Conservation (phyloP, 1,140 invertebrate species). For the Microplitis demolitor region DNA sequence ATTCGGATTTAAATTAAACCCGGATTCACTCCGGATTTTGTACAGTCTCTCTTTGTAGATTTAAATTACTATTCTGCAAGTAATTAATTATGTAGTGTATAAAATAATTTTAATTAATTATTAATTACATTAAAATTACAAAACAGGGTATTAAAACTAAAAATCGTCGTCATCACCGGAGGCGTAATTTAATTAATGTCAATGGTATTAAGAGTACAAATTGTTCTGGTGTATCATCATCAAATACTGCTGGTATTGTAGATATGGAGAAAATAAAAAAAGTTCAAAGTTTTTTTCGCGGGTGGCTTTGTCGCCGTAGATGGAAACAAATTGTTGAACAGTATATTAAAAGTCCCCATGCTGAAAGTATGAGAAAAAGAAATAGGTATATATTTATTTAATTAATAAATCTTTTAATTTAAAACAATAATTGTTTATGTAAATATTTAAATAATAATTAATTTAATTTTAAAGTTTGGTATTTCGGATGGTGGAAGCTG, state of each 20-base stretch:
- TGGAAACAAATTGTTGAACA: constrained; percentile 97
- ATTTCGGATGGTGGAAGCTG: constrained; percentile 90
- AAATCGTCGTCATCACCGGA: no score
- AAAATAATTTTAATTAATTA: no score
- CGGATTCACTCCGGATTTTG: no score
- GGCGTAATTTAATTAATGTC: no score
- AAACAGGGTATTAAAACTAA: no score
- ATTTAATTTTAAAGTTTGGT: constrained; percentile 70
- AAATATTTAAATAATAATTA: neutral
- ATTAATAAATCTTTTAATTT: neutral
- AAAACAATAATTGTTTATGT: neutral
- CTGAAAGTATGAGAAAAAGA: constrained; percentile 91
- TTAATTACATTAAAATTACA: no score
- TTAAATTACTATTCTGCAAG: no score
- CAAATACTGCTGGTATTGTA: constrained; percentile 65
- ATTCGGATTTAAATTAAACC: no score
- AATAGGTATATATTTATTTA: constrained; percentile 71
- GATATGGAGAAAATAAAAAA: constrained; percentile 91
- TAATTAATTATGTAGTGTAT: no score
- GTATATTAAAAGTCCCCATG: constrained; percentile 93
- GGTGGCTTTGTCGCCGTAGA: constrained; percentile 89
- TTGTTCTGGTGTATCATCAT: constrained; percentile 32
- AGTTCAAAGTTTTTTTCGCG: constrained; percentile 93
- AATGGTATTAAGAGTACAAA: no score
- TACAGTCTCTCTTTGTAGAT: no score